Conservation (phyloP, 2,797 vertebrate genomes). For the Notoglanidium macrostoma region DNA sequence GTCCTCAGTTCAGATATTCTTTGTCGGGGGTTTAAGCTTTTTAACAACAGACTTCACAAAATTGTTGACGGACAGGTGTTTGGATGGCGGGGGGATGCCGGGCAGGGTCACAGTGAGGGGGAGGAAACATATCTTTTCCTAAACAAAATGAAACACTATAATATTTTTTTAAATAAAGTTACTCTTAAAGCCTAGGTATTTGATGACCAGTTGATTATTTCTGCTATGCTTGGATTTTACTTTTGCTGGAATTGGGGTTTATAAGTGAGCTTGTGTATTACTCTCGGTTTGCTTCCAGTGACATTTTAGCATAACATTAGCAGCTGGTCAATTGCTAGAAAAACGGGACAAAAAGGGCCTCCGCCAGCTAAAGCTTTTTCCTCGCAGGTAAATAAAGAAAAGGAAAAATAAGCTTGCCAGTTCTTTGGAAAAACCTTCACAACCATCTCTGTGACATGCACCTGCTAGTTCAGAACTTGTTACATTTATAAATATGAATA, state of each 20-base stretch:
- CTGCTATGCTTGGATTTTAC: not conserved
- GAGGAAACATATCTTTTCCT: not conserved
- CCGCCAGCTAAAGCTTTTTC: conserved; percentile 24
- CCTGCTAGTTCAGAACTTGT: conserved; percentile 23
- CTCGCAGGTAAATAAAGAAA: conserved; percentile 33
- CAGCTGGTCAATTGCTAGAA: conserved; percentile 27
- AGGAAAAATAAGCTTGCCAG: conserved; percentile 22
- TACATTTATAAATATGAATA: conserved; percentile 18
- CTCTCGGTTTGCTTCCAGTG: conserved; percentile 10
- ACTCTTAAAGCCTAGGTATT: not conserved
- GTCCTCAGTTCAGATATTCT: not conserved
- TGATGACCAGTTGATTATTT: not conserved
- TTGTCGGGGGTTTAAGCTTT: not conserved
- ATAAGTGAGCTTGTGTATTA: conserved; percentile 3
- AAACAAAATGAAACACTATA: not conserved
- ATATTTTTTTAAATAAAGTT: not conserved
- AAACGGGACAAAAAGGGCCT: conserved; percentile 32
- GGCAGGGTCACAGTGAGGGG: too few relatives aligned
- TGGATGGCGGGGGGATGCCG: not conserved
- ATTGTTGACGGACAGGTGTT: not conserved
- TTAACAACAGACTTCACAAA: not conserved
- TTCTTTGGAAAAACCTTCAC: conserved; percentile 15
- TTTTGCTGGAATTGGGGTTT: not conserved
- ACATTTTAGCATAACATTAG: conserved; percentile 36
- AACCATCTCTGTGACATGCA: conserved; percentile 13